Base-by-base conservation (phyloP, 1,140 invertebrate species). In the Heliothis subflexa region DNA sequence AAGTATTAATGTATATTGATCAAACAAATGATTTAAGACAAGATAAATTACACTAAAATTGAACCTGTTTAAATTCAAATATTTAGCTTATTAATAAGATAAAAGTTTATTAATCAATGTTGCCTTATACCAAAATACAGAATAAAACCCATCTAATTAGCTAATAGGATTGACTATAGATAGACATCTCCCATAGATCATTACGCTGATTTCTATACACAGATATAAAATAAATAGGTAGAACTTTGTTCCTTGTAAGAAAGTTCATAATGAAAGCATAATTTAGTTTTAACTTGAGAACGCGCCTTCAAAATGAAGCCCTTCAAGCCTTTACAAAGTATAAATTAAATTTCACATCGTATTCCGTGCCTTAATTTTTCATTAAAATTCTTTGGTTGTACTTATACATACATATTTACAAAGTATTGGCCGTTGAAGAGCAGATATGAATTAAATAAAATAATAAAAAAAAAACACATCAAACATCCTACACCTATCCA, bases 331-430 rank as follows among this genome's bases (percentile, higher is more conserved):
- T 80, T 78, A 62, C 68, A 73, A 77, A 80, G 70, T 78, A 78
- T 78, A 81, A 78, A 81, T 81, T 78, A 81, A 81, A 81, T 81
- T 81, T 78, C 45, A 47, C 40, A 74, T 80, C 78, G 78, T 71
- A 70, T 81, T 78, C 70, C 75, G 54, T 59, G 77, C 72, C 59
- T 33, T 81, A 78, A 81, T 78, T 77, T 76, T 61, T 78, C 57
- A 73, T 81, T 59, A 74, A 78, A 81, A 66, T 78, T 73, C 59
- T 76, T 77, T 77, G 45, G 12, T 14, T 77, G 57, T 77, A 77
- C 2, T 5, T 47, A 18, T 16, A 40, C 7, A 28, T 18, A 25
- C n/a, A 40, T 40, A 40, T 40, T 40, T 40, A 40, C 33, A 9
- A 0, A 40, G 5, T 40, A 40, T 40, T 40, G 33, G 7, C 33